A percentile compares a stretch with the other conserved stretches of the same genome.
phyloP scores from a whole-genome alignment of 2,888 invertebrate species.

The Elgonia sp. region DNA sequence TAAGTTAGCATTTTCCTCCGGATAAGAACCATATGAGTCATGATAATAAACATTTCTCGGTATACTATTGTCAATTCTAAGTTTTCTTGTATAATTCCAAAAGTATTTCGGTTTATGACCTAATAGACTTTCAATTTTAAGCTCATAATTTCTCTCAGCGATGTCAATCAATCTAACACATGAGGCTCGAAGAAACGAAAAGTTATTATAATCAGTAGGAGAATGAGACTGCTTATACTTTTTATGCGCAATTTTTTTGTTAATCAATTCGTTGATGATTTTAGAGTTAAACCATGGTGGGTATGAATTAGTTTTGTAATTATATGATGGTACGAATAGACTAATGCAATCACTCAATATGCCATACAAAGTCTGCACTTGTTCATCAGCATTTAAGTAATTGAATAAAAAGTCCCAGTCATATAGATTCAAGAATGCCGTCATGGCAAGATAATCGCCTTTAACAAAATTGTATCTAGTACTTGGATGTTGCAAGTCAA shows the following conservation, averaged over 20 bases:
- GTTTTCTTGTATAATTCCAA: background rate
- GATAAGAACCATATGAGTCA: constrained; percentile 8
- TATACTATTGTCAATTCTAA: background rate
- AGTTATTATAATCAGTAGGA: background rate
- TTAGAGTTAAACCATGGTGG: constrained; percentile 2
- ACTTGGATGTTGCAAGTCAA: too few species aligned
- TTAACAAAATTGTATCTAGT: too few species aligned
- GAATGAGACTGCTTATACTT: background rate
- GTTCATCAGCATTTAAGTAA: too few species aligned
- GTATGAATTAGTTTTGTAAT: too few species aligned
- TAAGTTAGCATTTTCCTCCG: background rate
- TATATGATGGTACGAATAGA: background rate
- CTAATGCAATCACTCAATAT: background rate
- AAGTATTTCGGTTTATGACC: background rate
- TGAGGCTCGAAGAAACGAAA: background rate
- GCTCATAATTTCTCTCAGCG: background rate
- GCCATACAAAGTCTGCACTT: too few species aligned
- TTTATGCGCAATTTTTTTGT: constrained; percentile 11
- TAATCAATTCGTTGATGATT: background rate
- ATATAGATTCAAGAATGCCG: too few species aligned
- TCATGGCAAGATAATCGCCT: too few species aligned
- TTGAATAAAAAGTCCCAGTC: too few species aligned
- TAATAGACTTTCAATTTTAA: background rate
- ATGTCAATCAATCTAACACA: background rate
- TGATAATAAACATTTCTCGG: background rate